Evolutionary conservation across 2,797 vertebrate species (phyloP).

Genomic region (Lophius americanus): DNA sequence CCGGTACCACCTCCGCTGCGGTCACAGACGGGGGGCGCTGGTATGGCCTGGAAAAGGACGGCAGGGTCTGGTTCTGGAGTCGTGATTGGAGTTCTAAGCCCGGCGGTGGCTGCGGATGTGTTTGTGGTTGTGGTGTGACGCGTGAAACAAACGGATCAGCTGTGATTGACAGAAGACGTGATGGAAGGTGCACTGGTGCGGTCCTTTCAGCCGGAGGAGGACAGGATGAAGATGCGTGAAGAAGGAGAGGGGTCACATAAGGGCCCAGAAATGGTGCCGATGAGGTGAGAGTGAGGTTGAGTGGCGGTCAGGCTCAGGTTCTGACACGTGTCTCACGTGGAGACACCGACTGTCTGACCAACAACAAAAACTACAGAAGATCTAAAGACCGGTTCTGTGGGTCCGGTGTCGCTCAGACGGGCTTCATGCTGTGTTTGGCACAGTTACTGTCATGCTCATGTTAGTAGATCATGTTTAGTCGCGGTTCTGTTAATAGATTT

Average conservation of each 20-base stretch:
- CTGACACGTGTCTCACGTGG: constrained; percentile 10
- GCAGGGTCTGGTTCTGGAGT: too few species aligned
- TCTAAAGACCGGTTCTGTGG: constrained; percentile 28
- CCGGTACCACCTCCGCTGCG: too few species aligned
- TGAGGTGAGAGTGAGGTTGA: background rate
- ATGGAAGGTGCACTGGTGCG: constrained; percentile 24
- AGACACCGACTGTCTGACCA: constrained; percentile 28
- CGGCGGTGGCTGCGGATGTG: background rate
- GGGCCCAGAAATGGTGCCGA: constrained; percentile 17
- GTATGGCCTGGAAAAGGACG: too few species aligned
- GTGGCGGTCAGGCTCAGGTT: background rate
- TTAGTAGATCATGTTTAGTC: constrained; percentile 72
- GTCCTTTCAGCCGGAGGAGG: constrained; percentile 24
- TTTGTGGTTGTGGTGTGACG: background rate
- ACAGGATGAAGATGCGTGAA: too few species aligned
- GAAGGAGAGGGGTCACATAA: constrained; percentile 11
- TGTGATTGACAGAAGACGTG: constrained; percentile 9
- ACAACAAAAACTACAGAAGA: constrained; percentile 1
- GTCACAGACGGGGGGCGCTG: too few species aligned
- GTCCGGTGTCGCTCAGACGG: constrained; percentile 16
- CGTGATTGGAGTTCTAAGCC: too few species aligned
- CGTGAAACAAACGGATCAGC: constrained; percentile 20
- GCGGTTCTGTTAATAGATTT: constrained; percentile 64
- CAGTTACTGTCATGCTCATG: constrained; percentile 62
- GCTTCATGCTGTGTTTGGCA: constrained; percentile 72